Conservation (phyloP, 2,113 vertebrate species). For the human (Homo sapiens) region DNA sequence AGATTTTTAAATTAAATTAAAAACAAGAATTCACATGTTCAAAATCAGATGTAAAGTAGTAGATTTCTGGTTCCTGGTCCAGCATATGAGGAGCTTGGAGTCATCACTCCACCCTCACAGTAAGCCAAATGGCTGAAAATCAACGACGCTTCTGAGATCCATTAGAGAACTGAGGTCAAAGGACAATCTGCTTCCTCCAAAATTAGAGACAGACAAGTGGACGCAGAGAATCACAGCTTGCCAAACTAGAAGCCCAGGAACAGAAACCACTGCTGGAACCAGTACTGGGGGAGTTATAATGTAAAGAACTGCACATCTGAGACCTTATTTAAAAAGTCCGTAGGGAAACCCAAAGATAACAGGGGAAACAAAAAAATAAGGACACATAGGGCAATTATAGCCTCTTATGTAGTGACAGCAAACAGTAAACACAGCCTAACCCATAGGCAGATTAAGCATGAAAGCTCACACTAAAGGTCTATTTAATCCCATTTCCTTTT, state of each 20-base stretch:
- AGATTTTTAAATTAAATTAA: not conserved
- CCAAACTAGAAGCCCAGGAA: not conserved
- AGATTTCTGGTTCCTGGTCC: not conserved
- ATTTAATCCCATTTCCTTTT: not conserved
- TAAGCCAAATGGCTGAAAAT: not conserved
- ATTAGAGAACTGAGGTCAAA: not conserved
- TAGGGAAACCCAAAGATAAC: not conserved
- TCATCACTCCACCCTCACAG: not conserved
- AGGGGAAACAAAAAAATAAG: not conserved
- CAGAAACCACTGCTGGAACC: not conserved
- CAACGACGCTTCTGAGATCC: not conserved
- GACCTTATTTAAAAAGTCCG: not conserved
- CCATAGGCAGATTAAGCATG: not conserved
- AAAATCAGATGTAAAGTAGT: conserved; percentile 13
- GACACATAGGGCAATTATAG: not conserved
- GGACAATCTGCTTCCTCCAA: not conserved
- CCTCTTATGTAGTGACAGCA: not conserved
- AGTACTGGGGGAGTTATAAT: not conserved
- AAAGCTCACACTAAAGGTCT: not conserved
- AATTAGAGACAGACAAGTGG: not conserved
- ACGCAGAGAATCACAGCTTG: not conserved
- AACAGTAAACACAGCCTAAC: not conserved
- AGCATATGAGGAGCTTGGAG: not conserved
- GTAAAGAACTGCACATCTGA: not conserved
- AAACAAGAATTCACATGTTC: not conserved